A percentile compares a stretch with the other conserved stretches of the same genome.
Conservation (phyloP, 2,888 invertebrate genomes). For the Aphodius granarius region DNA sequence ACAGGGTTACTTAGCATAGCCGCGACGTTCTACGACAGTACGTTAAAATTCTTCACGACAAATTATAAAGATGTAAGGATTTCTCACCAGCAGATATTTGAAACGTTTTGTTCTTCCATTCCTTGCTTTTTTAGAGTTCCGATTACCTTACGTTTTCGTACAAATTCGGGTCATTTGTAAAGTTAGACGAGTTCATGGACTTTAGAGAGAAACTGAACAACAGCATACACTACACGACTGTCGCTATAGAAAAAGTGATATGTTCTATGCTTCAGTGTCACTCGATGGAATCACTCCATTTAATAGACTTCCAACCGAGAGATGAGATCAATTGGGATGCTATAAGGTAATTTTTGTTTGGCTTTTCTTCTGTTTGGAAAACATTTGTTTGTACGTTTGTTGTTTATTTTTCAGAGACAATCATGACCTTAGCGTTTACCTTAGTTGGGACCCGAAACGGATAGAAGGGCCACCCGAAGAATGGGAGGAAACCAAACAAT, state of each 20-base stretch:
- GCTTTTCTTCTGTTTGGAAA: neutral
- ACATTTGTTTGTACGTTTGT: neutral
- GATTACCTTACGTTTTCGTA: slow-evolving; percentile 91
- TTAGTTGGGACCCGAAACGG: slow-evolving; percentile 68
- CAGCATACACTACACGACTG: slow-evolving; percentile 75
- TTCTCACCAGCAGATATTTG: neutral
- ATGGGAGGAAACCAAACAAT: slow-evolving; percentile 41
- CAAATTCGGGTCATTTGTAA: slow-evolving; percentile 92
- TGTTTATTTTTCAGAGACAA: slow-evolving; percentile 63
- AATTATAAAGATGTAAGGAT: slow-evolving; percentile 84
- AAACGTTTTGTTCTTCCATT: neutral
- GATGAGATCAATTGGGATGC: slow-evolving; percentile 63
- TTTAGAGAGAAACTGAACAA: slow-evolving; percentile 79
- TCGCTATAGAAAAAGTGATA: slow-evolving; percentile 68
- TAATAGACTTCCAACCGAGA: slow-evolving; percentile 62
- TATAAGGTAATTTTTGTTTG: slow-evolving; percentile 48
- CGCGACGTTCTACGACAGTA: slow-evolving; percentile 70
- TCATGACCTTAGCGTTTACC: slow-evolving; percentile 72
- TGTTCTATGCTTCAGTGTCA: slow-evolving; percentile 65
- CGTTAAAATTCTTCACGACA: slow-evolving; percentile 82
- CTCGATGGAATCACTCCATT: slow-evolving; percentile 57
- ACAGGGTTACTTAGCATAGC: slow-evolving; percentile 73
- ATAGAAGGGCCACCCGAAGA: slow-evolving; percentile 48
- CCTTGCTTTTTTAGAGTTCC: slow-evolving; percentile 64
- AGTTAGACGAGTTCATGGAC: slow-evolving; percentile 86